Evolutionary conservation across 2,797 vertebrate species (phyloP).

Genomic region (Scolopax bukidnonensis): DNA sequence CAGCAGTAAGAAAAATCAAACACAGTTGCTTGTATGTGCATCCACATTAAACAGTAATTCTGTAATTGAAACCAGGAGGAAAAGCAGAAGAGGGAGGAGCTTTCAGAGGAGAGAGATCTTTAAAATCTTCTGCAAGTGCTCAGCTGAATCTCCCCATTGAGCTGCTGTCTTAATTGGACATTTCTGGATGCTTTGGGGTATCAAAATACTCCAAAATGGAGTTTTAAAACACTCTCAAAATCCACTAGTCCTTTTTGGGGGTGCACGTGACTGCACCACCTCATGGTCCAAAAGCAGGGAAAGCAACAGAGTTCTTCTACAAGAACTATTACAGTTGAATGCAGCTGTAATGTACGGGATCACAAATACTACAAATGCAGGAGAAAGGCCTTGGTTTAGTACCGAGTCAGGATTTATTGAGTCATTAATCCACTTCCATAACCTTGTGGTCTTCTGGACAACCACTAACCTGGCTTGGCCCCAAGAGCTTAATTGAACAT

Average conservation of each 20-base stretch:
- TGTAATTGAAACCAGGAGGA: conserved; percentile 20
- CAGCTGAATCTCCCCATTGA: fast-evolving
- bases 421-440: conserved; percentile 39
- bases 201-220: not conserved
- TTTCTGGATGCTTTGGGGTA: not conserved
- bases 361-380: not conserved
- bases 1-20: conserved; percentile 24
- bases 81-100: not conserved
- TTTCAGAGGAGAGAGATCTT: not conserved
- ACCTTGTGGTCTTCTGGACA: conserved; percentile 39
- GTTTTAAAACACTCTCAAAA: not conserved
- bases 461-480: conserved; percentile 33
- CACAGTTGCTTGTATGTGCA: not conserved
- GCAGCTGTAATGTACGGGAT: not conserved
- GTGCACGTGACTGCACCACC: not conserved
- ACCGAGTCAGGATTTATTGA: not conserved
- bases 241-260: not conserved
- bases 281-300: not conserved
- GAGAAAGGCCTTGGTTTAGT: not conserved
- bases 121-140: not conserved
- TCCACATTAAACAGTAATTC: not conserved
- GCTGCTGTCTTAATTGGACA: not conserved
- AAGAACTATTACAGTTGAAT: not conserved
- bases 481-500: conserved; percentile 1
- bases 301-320: not conserved